A percentile compares a stretch with the other conserved stretches of the same genome.
Evolutionary conservation across 2,797 vertebrate genomes (phyloP).

Genomic region (Micropoecilia bifurca): DNA sequence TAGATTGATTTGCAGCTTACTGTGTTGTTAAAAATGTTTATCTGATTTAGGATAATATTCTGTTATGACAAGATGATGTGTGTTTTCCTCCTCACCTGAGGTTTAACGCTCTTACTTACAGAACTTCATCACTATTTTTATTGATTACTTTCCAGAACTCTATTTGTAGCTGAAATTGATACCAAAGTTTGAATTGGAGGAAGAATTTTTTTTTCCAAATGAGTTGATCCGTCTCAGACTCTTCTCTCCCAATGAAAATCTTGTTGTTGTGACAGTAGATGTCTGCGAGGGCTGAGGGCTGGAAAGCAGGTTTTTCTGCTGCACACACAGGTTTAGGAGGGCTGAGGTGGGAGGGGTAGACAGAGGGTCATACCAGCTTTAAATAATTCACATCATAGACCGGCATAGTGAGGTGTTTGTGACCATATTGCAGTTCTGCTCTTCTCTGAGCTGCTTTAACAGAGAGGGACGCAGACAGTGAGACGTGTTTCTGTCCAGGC

Average conservation of each 20-base stretch:
- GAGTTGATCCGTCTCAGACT: constrained; percentile 17
- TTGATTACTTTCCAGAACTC: background rate
- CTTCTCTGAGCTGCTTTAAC: constrained; percentile 38
- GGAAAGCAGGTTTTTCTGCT: constrained; percentile 29
- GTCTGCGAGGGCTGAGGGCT: constrained; percentile 20
- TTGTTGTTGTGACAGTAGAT: constrained; percentile 23
- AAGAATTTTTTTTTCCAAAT: background rate
- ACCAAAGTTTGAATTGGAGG: background rate
- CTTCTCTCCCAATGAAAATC: background rate
- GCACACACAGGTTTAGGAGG: constrained; percentile 33
- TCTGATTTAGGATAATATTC: background rate
- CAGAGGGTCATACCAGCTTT: constrained; percentile 45
- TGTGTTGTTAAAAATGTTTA: background rate
- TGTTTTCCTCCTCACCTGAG: background rate
- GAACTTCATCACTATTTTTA: background rate
- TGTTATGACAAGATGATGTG: too few relatives aligned
- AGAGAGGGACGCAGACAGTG: constrained; percentile 46
- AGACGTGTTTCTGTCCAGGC: constrained; percentile 57
- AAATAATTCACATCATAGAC: constrained; percentile 60
- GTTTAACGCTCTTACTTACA: background rate
- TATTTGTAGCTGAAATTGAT: background rate
- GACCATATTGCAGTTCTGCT: constrained; percentile 38
- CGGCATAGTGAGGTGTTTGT: constrained; percentile 54
- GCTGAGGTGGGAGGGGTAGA: constrained; percentile 1
- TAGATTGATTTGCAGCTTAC: too few relatives aligned